Percentiles rank a stretch among this genome's conserved stretches.
phyloP scores from a whole-genome alignment of 2,113 vertebrate genomes.

The Myxocyprinus asiaticus region DNA sequence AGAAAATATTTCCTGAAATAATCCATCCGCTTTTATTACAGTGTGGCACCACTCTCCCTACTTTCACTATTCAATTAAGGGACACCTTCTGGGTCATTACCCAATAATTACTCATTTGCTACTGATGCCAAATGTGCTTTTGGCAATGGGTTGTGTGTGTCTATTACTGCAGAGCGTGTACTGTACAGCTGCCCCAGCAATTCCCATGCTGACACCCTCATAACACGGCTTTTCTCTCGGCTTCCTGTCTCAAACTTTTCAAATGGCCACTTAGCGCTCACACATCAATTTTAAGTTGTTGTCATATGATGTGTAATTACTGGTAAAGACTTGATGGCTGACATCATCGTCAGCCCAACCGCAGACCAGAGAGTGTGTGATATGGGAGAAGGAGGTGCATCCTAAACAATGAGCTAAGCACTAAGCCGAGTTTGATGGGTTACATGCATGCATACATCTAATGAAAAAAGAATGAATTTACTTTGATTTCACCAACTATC shows the following conservation, averaged over 20 bases:
- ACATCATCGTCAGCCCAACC: conserved; percentile 53
- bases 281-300: conserved; percentile 59
- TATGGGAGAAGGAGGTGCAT: conserved; percentile 16
- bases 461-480: no score
- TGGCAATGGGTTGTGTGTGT: conserved; percentile 84
- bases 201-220: conserved; percentile 54
- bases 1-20: conserved; percentile 85
- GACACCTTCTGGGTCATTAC: conserved; percentile 92
- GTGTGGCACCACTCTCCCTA: conserved; percentile 80
- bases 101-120: conserved; percentile 85
- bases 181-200: conserved; percentile 53
- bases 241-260: conserved; percentile 62
- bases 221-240: conserved; percentile 21
- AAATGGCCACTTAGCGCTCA: conserved; percentile 60
- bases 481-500: no score
- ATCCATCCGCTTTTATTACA: conserved; percentile 83
- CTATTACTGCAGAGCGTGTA: conserved; percentile 65
- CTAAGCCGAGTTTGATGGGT: no score
- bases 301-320: conserved; percentile 65
- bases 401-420: background rate
- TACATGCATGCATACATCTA: background rate
- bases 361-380: conserved; percentile 41
- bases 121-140: conserved; percentile 90
- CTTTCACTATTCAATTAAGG: conserved; percentile 88
- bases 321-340: conserved; percentile 58